These are phyloP conservation scores for Coenonympha glycerion DNA, from an alignment of 2,888 invertebrate species.

Conservation along the genomic window DNA sequence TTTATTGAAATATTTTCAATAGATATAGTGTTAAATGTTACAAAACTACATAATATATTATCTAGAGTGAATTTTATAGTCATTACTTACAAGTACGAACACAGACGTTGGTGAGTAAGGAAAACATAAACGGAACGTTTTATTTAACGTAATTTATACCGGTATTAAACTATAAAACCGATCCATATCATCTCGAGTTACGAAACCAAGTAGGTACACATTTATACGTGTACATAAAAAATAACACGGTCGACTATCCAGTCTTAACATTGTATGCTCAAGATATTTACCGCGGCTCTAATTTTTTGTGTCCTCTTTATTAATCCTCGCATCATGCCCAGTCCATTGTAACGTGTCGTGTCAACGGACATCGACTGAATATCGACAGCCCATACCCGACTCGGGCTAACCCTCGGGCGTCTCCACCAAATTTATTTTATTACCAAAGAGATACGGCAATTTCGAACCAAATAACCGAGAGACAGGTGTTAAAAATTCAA, in stretches of 20 bases:
- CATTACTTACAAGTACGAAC: too few relatives aligned
- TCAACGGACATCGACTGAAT: slow-evolving; percentile 74
- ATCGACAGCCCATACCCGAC: slow-evolving; percentile 56
- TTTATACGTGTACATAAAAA: slow-evolving; percentile 8
- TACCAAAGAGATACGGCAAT: slow-evolving; percentile 72
- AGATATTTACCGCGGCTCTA: slow-evolving; percentile 46
- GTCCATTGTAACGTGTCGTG: slow-evolving; percentile 74
- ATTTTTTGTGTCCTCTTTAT: slow-evolving; percentile 67
- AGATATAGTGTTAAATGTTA: too few relatives aligned
- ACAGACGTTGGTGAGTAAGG: too few relatives aligned
- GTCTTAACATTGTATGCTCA: slow-evolving; percentile 61
- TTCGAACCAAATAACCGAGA: slow-evolving; percentile 69
- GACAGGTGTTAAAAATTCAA: slow-evolving; percentile 75
- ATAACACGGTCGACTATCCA: slow-evolving; percentile 35
- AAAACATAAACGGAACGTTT: neutral
- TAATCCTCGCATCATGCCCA: slow-evolving; percentile 72
- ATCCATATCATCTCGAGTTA: neutral
- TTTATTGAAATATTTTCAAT: too few relatives aligned
- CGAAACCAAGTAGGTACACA: slow-evolving; percentile 1
- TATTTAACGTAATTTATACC: neutral
- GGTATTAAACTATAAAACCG: neutral
- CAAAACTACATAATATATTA: too few relatives aligned
- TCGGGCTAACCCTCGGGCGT: slow-evolving; percentile 69
- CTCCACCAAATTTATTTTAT: slow-evolving; percentile 75
- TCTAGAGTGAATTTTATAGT: too few relatives aligned